Evolutionary conservation across 2,113 vertebrate species (phyloP).

Genomic region (Toxostoma redivivum): DNA sequence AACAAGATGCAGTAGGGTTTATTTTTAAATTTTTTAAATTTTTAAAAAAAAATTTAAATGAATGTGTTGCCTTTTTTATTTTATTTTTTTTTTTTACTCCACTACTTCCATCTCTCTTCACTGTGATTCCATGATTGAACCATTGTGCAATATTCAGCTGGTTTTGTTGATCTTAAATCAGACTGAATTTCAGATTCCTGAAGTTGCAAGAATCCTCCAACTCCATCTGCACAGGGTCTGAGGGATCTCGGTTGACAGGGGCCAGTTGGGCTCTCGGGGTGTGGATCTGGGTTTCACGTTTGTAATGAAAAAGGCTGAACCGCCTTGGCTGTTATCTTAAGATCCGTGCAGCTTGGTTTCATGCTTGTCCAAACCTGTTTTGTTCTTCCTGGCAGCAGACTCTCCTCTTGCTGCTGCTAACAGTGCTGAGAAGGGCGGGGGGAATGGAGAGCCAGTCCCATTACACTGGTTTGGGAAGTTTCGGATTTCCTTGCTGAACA

Average conservation of each 20-base stretch:
- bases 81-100: neutral
- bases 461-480: accelerated
- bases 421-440: neutral
- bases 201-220: too few relatives aligned
- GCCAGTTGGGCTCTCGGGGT: accelerated
- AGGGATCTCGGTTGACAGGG: accelerated
- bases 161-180: neutral
- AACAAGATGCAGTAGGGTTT: neutral
- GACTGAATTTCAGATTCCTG: too few relatives aligned
- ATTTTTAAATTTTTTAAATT: neutral
- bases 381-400: neutral
- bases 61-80: accelerated
- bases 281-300: neutral
- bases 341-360: neutral
- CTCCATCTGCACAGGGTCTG: accelerated
- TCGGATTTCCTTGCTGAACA: neutral
- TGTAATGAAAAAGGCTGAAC: neutral
- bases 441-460: neutral
- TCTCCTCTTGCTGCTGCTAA: neutral
- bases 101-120: neutral
- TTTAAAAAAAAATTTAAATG: neutral
- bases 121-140: neutral
- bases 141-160: neutral
- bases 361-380: constrained; percentile 6
- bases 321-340: neutral